A percentile compares a stretch with the other conserved stretches of the same genome.
These are phyloP conservation scores for Gryon sp. DNA, from an alignment of 1,140 invertebrate genomes.

Conservation along the genomic window DNA sequence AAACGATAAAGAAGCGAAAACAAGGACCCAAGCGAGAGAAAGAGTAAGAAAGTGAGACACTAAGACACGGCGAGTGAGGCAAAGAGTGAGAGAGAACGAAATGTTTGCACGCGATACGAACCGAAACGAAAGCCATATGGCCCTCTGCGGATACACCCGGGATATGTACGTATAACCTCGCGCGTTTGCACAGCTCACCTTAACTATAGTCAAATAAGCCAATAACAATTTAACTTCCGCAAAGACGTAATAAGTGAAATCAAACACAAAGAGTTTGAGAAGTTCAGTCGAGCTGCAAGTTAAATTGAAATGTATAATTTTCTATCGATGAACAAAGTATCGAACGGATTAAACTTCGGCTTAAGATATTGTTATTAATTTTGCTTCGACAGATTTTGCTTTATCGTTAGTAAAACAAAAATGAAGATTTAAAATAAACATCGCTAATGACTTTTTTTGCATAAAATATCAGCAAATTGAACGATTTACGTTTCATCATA, in stretches of 20 bases:
- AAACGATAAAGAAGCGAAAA: slow-evolving; percentile 16
- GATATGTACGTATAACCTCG: slow-evolving; percentile 27
- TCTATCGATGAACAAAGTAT: slow-evolving; percentile 29
- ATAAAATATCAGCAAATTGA: too few relatives aligned
- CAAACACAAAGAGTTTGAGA: slow-evolving; percentile 40
- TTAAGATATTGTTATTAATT: slow-evolving; percentile 15
- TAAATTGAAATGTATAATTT: slow-evolving; percentile 50
- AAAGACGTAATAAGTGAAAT: slow-evolving; percentile 52
- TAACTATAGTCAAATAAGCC: slow-evolving; percentile 57
- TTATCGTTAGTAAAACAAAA: slow-evolving; percentile 35
- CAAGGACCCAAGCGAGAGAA: not conserved
- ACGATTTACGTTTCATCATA: too few relatives aligned
- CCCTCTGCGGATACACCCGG: slow-evolving; percentile 38
- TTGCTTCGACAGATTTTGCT: slow-evolving; percentile 14
- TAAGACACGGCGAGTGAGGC: too few relatives aligned
- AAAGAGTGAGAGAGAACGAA: not conserved
- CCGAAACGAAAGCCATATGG: slow-evolving; percentile 53
- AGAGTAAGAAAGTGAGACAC: too few relatives aligned
- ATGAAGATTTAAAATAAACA: slow-evolving; percentile 26
- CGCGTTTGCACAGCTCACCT: slow-evolving; percentile 50
- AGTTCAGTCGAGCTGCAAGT: slow-evolving; percentile 8
- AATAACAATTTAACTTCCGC: slow-evolving; percentile 57
- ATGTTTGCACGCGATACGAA: slow-evolving; percentile 43
- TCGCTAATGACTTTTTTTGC: too few relatives aligned
- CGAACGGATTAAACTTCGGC: slow-evolving; percentile 21